These are phyloP conservation scores for Apodemia hepburni DNA, from an alignment of 2,888 invertebrate genomes.

Conservation along the genomic window DNA sequence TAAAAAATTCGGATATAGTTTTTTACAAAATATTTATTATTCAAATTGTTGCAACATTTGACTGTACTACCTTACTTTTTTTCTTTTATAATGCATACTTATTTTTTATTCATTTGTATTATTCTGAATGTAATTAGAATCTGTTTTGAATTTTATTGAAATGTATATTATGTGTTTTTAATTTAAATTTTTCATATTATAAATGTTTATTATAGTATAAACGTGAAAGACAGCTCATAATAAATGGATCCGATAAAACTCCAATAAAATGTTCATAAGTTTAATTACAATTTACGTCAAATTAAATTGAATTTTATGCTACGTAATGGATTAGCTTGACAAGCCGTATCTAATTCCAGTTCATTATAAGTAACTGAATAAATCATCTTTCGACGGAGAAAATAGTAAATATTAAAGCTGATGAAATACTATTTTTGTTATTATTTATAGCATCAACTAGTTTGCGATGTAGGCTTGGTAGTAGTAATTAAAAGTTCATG, in stretches of 20 bases:
- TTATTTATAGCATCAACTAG: neutral
- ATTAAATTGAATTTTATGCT: slow-evolving; percentile 11
- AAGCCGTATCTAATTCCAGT: slow-evolving; percentile 10
- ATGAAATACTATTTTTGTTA: slow-evolving; percentile 7
- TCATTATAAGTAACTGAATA: slow-evolving; percentile 9
- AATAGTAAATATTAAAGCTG: neutral
- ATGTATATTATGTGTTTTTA: neutral
- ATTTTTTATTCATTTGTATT: too few species aligned
- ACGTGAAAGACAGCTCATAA: neutral
- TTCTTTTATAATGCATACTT: too few species aligned
- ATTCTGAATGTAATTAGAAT: neutral
- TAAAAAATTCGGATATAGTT: too few species aligned
- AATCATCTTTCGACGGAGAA: neutral
- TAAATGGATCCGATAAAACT: neutral
- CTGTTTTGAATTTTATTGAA: neutral
- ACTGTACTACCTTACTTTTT: too few species aligned
- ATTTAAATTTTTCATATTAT: too few species aligned
- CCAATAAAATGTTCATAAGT: neutral
- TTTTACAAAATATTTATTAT: too few species aligned
- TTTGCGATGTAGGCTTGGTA: neutral
- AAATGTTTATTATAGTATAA: neutral
- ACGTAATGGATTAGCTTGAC: slow-evolving; percentile 8
- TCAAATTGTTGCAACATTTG: too few species aligned
- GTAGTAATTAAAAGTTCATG: neutral
- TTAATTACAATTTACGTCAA: slow-evolving; percentile 11